These are phyloP conservation scores for Drosophila cardini DNA, from an alignment of 1,140 invertebrate genomes.

Conservation along the genomic window DNA sequence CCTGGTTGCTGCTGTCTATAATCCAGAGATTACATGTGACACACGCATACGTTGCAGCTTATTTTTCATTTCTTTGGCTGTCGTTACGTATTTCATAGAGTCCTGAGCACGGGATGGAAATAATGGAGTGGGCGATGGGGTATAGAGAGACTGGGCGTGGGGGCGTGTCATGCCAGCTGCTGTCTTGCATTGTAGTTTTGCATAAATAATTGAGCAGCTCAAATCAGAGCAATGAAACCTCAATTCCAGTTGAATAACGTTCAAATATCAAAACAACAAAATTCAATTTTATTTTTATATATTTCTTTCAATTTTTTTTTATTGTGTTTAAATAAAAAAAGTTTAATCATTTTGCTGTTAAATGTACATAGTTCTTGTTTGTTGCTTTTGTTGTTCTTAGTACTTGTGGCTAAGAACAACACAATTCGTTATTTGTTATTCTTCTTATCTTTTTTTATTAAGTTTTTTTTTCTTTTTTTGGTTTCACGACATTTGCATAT, in stretches of 20 bases:
- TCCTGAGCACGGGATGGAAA: neutral
- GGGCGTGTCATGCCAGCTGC: constrained; percentile 39
- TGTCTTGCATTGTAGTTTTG: constrained; percentile 65
- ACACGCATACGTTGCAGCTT: constrained; percentile 81
- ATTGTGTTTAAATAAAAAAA: constrained; percentile 62
- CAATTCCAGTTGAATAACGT: constrained; percentile 11
- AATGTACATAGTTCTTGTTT: constrained; percentile 50
- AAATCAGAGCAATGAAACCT: constrained; percentile 37
- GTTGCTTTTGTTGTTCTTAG: constrained; percentile 31
- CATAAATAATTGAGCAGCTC: constrained; percentile 72
- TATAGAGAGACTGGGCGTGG: neutral
- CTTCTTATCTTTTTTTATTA: constrained; percentile 23
- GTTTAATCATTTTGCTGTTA: constrained; percentile 65
- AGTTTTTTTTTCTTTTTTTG: constrained; percentile 18
- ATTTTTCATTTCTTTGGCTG: constrained; percentile 78
- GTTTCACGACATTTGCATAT: constrained; percentile 44
- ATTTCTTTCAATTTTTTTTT: constrained; percentile 7
- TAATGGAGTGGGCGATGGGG: neutral
- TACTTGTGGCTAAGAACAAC: constrained; percentile 47
- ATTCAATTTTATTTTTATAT: neutral
- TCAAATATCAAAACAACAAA: constrained; percentile 33
- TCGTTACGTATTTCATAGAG: constrained; percentile 52
- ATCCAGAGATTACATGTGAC: constrained; percentile 81
- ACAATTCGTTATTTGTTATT: constrained; percentile 38
- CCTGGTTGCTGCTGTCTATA: constrained; percentile 62